Percentiles rank a stretch among this genome's conserved stretches.
Conservation (phyloP, 2,888 invertebrate species). For the Drosophila incognita region DNA sequence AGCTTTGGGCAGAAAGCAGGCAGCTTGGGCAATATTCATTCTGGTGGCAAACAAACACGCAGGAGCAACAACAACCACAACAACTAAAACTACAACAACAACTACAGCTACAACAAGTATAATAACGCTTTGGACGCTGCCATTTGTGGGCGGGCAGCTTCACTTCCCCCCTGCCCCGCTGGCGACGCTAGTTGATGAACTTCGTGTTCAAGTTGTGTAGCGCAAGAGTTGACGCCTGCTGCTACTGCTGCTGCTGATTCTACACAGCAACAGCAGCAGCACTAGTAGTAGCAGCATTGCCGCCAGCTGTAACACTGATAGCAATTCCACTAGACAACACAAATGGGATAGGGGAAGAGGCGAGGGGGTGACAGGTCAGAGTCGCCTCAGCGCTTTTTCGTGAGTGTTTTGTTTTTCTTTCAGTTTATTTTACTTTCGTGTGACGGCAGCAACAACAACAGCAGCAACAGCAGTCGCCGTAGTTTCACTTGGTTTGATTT, state of each 20-base stretch:
- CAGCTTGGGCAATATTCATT: constrained; percentile 75
- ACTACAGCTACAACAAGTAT: constrained; percentile 53
- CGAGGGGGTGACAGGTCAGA: constrained; percentile 21
- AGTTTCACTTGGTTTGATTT: constrained; percentile 79
- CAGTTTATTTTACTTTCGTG: constrained; percentile 79
- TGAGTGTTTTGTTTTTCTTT: constrained; percentile 79
- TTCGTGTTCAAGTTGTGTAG: constrained; percentile 80
- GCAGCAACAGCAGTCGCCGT: constrained; percentile 41
- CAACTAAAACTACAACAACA: constrained; percentile 4
- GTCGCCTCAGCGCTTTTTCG: constrained; percentile 66
- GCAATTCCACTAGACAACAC: constrained; percentile 79
- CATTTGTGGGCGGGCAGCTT: constrained; percentile 64
- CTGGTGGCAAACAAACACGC: constrained; percentile 75
- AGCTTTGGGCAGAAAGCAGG: constrained; percentile 50
- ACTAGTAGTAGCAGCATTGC: constrained; percentile 34
- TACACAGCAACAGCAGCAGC: neutral
- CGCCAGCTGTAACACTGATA: constrained; percentile 80
- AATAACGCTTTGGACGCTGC: constrained; percentile 75
- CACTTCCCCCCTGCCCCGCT: neutral
- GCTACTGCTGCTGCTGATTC: constrained; percentile 49
- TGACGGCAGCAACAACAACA: constrained; percentile 45
- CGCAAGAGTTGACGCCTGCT: constrained; percentile 81
- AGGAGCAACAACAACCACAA: constrained; percentile 55
- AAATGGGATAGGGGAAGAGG: constrained; percentile 18
- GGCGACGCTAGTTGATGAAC: constrained; percentile 71